These are phyloP conservation scores for Melanostigma gelatinosum DNA, from an alignment of 2,113 vertebrate genomes.

Conservation along the genomic window DNA sequence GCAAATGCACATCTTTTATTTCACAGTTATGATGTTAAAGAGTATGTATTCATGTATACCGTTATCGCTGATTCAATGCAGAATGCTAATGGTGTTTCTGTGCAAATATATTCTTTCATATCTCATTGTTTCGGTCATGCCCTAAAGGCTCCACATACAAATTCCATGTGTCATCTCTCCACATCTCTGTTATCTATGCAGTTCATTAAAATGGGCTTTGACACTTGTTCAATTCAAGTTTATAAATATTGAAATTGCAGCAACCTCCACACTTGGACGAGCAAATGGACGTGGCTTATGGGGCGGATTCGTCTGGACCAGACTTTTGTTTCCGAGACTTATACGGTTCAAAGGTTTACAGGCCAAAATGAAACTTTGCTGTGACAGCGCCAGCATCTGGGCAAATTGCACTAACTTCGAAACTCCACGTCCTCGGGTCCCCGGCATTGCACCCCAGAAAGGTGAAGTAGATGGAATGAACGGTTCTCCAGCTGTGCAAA, in stretches of 20 bases:
- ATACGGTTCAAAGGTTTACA: not conserved
- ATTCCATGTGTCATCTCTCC: slow-evolving; percentile 31
- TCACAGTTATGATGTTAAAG: not conserved
- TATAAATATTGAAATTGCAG: not conserved
- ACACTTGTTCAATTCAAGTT: not conserved
- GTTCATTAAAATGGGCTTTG: slow-evolving; percentile 19
- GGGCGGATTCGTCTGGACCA: not conserved
- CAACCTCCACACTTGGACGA: not conserved
- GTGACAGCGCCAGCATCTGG: too few species aligned
- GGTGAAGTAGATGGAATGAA: not conserved
- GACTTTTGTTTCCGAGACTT: not conserved
- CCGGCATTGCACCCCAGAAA: not conserved
- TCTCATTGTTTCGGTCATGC: slow-evolving; percentile 21
- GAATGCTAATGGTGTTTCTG: slow-evolving; percentile 24
- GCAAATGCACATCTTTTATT: slow-evolving; percentile 3
- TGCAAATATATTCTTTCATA: slow-evolving; percentile 46
- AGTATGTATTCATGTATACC: slow-evolving; percentile 19
- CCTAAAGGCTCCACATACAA: slow-evolving; percentile 35
- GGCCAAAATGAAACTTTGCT: too few species aligned
- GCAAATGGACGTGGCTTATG: not conserved
- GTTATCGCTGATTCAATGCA: not conserved
- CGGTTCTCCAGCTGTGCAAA: not conserved
- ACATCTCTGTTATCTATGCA: slow-evolving; percentile 30
- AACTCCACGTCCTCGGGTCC: not conserved
- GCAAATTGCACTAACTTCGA: too few species aligned